phyloP scores from a whole-genome alignment of 2,113 vertebrate genomes.

The Calidris pugnax region DNA sequence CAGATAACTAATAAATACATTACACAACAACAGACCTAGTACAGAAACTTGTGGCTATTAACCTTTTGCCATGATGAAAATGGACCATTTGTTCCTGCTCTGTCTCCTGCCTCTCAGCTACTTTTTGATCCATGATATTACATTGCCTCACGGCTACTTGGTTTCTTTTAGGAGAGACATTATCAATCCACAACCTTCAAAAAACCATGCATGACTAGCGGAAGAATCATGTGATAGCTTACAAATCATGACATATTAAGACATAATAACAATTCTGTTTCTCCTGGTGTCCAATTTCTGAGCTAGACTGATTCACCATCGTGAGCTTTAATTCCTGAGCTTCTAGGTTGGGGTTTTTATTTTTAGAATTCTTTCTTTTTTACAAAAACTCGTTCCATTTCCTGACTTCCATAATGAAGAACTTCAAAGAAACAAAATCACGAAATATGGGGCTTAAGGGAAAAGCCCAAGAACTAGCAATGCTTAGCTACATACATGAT shows the following conservation, averaged over 20 bases:
- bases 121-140: constrained; percentile 48
- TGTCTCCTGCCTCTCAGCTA: constrained; percentile 43
- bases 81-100: constrained; percentile 17
- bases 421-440: not conserved
- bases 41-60: constrained; percentile 46
- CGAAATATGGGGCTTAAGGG: not conserved
- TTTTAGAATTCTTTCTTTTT: not conserved
- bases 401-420: not conserved
- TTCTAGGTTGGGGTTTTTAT: accelerated
- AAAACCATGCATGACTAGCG: not conserved
- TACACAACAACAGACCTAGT: not conserved
- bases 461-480: not conserved
- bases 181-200: constrained; percentile 33
- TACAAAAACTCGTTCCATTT: not conserved
- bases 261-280: not conserved
- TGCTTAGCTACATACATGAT: not conserved
- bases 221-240: not conserved
- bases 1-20: constrained; percentile 33
- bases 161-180: constrained; percentile 12
- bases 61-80: constrained; percentile 53
- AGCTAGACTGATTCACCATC: not conserved
- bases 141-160: not conserved
- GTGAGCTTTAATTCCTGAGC: not conserved
- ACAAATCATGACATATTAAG: constrained; percentile 40
- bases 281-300: not conserved